Base-by-base conservation (phyloP, 2,888 invertebrate genomes). In the Harpalus rubripes region DNA sequence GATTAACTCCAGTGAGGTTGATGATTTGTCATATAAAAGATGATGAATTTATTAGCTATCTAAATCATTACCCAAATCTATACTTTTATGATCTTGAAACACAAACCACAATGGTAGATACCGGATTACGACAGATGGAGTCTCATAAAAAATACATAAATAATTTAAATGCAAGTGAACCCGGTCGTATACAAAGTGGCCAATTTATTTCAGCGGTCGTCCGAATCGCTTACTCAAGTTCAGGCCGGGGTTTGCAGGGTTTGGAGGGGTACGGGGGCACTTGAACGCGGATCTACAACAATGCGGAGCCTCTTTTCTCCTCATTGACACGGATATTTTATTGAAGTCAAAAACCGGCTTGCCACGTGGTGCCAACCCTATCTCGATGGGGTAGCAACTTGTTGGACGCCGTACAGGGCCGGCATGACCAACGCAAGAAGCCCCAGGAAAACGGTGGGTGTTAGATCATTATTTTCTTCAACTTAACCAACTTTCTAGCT, bases 261-360 rank as follows among this genome's bases (percentile, higher is more conserved):
- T 22, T 56, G 32, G 52, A 6, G 44, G 52, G 72, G 18, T 10
- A 44, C 7, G 72, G 72, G 72, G 52, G 63, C 22, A 15, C 63
- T 32, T 59, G 18, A 74, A 83, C 61, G 83, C 65, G 76, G 63
- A 74, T 59, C 63, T 84, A 26, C 63, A 65, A 85, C 85, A 85
- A 85, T 85, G 80, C 56, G 80, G 68, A 58, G 68, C 85, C 80
- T 85, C 80, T 85, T 85, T 85, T 85, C 85, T 85, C 80, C 85
- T 85, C 85, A 85, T 85, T 85, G 85, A 85, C 85, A 85, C 85
- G 85, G 85, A 85, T 85, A 85, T 85, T 85, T 79, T 80, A 85
- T 85, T 85, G 85, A 85, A 85, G 85, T 85, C 85, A 85, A 80
- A 84, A 85, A 85, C 85, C 85, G 85, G 85, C 85, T 85, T 85